A percentile compares a stretch with the other conserved stretches of the same genome.
phyloP scores from a whole-genome alignment of 2,797 vertebrate genomes.

The Agapornis canus region DNA sequence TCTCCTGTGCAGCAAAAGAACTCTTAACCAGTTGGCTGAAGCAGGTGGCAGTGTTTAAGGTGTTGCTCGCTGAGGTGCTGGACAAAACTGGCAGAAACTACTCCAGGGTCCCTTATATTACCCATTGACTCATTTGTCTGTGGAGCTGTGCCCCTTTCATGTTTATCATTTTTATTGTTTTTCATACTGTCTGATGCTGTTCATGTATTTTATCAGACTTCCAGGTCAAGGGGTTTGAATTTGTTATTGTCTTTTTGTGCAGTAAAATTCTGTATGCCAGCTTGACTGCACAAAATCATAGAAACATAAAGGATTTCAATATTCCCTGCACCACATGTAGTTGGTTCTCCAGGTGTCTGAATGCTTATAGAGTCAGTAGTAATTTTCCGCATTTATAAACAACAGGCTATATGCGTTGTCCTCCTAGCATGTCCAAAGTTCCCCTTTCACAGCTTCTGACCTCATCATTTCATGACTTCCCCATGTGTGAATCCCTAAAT shows the following conservation, averaged over 20 bases:
- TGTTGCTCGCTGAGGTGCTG: background rate
- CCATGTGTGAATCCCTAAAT: background rate
- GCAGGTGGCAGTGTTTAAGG: background rate
- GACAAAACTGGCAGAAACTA: background rate
- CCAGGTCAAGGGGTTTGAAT: constrained; percentile 14
- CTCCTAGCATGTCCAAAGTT: background rate
- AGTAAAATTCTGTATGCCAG: background rate
- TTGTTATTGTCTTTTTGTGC: background rate
- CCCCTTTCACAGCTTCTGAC: background rate
- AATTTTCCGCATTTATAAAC: background rate
- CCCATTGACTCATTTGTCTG: background rate
- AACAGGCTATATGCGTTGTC: background rate
- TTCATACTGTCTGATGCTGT: background rate
- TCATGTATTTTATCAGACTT: constrained; percentile 10
- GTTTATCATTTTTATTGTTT: background rate
- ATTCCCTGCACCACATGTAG: background rate
- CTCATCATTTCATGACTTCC: background rate
- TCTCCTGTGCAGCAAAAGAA: background rate
- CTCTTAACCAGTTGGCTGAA: background rate
- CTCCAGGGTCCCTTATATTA: background rate
- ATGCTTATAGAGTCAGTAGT: background rate
- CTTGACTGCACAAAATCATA: background rate
- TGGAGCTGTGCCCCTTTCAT: background rate
- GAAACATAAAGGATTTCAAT: background rate
- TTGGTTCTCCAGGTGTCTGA: background rate